These are phyloP conservation scores for Camponotus floridanus DNA, from an alignment of 1,140 invertebrate genomes.

Conservation along the genomic window DNA sequence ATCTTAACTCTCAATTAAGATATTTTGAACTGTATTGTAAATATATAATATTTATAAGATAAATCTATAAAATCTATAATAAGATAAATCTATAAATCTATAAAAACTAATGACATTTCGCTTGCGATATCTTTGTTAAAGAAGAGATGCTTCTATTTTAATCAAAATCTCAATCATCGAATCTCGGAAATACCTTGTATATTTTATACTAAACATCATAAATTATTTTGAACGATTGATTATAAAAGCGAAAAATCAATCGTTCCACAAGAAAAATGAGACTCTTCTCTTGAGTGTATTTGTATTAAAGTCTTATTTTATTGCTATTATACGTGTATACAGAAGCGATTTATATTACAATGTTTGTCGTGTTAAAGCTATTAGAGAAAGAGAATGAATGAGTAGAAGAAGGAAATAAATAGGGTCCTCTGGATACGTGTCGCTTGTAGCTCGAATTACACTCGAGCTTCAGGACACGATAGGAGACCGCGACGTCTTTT, in stretches of 20 bases:
- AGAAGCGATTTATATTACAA: conserved; percentile 61
- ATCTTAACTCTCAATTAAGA: no score
- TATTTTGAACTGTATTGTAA: no score
- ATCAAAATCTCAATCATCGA: no score
- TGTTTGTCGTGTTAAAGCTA: conserved; percentile 54
- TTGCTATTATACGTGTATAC: conserved; percentile 53
- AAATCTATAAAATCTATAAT: no score
- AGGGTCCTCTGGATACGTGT: neutral
- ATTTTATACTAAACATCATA: neutral
- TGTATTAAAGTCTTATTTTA: conserved; percentile 44
- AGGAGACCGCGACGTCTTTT: neutral
- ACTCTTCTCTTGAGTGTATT: neutral
- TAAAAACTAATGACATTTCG: no score
- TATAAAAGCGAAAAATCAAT: neutral
- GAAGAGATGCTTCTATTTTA: no score
- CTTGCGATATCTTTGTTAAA: no score
- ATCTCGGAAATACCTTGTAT: neutral
- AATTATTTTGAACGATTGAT: neutral
- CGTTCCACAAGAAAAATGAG: conserved; percentile 4
- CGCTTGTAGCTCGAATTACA: conserved; percentile 47
- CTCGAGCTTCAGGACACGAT: conserved; percentile 42
- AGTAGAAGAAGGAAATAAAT: conserved; percentile 26
- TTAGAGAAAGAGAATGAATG: neutral
- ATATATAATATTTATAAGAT: no score
- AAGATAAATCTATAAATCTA: no score